phyloP scores from a whole-genome alignment of 2,797 vertebrate species.

The Sebastes itinus region DNA sequence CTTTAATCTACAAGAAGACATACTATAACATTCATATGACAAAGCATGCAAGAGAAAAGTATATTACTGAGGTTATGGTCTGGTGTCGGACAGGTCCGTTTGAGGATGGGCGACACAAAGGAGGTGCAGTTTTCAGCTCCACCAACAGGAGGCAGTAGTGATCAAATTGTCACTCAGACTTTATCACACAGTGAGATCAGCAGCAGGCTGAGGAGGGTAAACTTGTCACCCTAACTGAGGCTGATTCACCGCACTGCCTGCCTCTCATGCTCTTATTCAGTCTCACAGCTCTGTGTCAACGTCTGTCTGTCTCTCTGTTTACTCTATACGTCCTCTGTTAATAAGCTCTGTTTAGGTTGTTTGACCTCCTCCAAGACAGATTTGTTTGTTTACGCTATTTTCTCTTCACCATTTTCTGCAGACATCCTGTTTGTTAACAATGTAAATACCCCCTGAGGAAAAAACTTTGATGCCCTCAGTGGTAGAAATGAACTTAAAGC shows the following conservation, averaged over 20 bases:
- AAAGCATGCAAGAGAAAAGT: not conserved
- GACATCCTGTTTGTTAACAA: conserved; percentile 5
- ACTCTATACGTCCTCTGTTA: not conserved
- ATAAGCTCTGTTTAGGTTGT: conserved; percentile 24
- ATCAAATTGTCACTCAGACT: conserved; percentile 61
- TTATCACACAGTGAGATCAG: conserved; percentile 42
- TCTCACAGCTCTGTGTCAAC: conserved; percentile 45
- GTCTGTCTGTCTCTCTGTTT: conserved; percentile 38
- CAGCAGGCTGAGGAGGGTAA: conserved; percentile 44
- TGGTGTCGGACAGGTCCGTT: conserved; percentile 33
- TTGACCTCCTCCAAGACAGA: conserved; percentile 15
- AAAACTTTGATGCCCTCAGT: not conserved
- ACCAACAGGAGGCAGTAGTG: conserved; percentile 75
- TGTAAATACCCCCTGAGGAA: conserved; percentile 10
- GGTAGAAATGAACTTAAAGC: not conserved
- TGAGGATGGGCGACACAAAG: conserved; percentile 58
- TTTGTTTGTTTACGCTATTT: conserved; percentile 44
- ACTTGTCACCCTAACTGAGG: conserved; percentile 59
- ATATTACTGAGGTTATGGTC: not conserved
- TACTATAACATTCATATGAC: not conserved
- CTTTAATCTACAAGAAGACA: not conserved
- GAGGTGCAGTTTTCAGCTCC: conserved; percentile 44
- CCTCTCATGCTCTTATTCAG: conserved; percentile 50
- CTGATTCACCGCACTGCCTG: conserved; percentile 62
- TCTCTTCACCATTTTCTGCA: conserved; percentile 5